Evolutionary conservation across 1,140 invertebrate species (phyloP), one percentile per base, ranked within the genome.

Genomic region (Lethrus apterus): DNA sequence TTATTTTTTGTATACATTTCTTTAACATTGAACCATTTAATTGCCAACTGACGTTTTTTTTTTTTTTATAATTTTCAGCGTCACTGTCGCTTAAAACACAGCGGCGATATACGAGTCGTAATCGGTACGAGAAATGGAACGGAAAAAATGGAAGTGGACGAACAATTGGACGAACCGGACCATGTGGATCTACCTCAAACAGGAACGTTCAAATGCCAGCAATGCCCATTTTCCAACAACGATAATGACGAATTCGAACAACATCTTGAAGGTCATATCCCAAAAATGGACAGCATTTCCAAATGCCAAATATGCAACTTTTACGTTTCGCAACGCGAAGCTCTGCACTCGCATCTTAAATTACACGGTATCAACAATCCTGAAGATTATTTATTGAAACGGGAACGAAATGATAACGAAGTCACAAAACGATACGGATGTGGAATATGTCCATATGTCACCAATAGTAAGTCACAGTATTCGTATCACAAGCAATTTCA

Each of bases 401-500:
- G 52, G 24, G 48, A 23, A 17, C 36, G 14, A 17, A 24, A 18
- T 10, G 52, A 50, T 19, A 50, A 50, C 33, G 47, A 51, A n/a
- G 26, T 52, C 24, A 64, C 65, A 1, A 80, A 78, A 57, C 72
- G 80, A 45, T 83, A 84, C 61, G 76, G 75, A 56, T 89, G 86
- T 57, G 70, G 72, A 0, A 70, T 77, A 30, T 89, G 86, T 64
- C 86, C 86, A 0, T 89, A 86, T 62, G 81, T 83, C 47, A 86
- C 81, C 18, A 84, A 87, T 58, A 88, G 82, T 59, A 86, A 87
- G 64, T 84, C 84, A 30, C 86, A 91, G 61, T 87, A 81, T 57
- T 75, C 85, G 51, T 88, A 90, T 63, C 87, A 91, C 55, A 83
- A 85, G 54, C 86, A 91, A 62, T 86, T 91, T 59, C 88, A 93